A percentile compares a stretch with the other conserved stretches of the same genome.
Conservation (phyloP, 2,113 vertebrate species). For the Ceyx cyanopectus region DNA sequence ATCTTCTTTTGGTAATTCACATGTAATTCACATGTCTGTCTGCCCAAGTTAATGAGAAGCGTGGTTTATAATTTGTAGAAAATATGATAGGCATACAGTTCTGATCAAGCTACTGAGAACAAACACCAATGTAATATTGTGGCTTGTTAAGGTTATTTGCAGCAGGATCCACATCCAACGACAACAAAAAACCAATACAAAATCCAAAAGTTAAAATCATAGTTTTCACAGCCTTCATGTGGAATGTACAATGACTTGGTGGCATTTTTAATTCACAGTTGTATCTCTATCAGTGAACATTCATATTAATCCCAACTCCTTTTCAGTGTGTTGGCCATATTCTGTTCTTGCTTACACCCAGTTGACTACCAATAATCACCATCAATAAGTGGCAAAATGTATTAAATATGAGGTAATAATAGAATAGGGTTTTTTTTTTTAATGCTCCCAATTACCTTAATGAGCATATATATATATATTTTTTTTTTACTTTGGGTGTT, state of each 20-base stretch:
- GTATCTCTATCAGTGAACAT: neutral
- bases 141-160: neutral
- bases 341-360: neutral
- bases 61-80: neutral
- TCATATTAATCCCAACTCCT: neutral
- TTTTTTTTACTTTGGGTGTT: constrained; percentile 5
- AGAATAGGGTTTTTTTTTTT: constrained; percentile 8
- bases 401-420: constrained; percentile 35
- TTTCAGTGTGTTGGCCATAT: neutral
- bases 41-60: neutral
- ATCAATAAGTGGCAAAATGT: neutral
- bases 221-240: neutral
- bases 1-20: constrained; percentile 15
- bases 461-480: neutral
- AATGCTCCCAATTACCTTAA: neutral
- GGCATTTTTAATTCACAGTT: neutral
- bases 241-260: neutral
- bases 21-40: neutral
- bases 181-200: neutral
- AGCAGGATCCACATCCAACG: neutral
- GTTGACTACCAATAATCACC: constrained; percentile 6
- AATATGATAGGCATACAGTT: neutral
- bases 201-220: neutral
- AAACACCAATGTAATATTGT: neutral
- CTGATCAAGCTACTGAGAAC: neutral